Evolutionary conservation across 2,797 vertebrate genomes (phyloP).

Genomic region (Trachops cirrhosus): DNA sequence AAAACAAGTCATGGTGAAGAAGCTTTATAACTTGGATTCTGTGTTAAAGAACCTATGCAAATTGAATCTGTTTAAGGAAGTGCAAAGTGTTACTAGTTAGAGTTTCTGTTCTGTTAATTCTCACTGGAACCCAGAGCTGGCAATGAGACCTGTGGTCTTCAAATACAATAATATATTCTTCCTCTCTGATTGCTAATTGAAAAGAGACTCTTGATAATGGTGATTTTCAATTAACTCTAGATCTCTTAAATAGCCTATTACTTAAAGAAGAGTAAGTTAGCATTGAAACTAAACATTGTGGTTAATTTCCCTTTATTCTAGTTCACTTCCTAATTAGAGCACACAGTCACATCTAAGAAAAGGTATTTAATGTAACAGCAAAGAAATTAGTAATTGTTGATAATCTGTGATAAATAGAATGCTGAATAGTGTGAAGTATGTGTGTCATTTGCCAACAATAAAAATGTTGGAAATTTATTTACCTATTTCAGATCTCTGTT

Average conservation of each 20-base stretch:
- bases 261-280: conserved; percentile 77
- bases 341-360: conserved; percentile 18
- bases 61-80: conserved; percentile 46
- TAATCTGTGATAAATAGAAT: neutral
- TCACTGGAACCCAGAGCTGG: neutral
- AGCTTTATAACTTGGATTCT: neutral
- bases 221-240: conserved; percentile 84
- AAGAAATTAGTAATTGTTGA: conserved; percentile 23
- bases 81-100: conserved; percentile 7
- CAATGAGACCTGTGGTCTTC: neutral
- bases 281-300: conserved; percentile 70
- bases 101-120: neutral
- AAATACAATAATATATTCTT: neutral
- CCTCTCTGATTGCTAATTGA: conserved; percentile 81
- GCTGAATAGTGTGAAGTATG: neutral
- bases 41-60: neutral
- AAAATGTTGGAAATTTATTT: neutral
- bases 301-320: conserved; percentile 72
- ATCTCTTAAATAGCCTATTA: conserved; percentile 79
- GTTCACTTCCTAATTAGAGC: conserved; percentile 62
- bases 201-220: conserved; percentile 68
- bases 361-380: conserved; percentile 21
- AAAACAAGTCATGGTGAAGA: conserved; percentile 27
- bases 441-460: neutral
- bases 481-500: neutral